Evolutionary conservation across 2,888 invertebrate genomes (phyloP), one percentile per base, ranked within the genome.

Genomic region (Leptinotarsa tumamoca): DNA sequence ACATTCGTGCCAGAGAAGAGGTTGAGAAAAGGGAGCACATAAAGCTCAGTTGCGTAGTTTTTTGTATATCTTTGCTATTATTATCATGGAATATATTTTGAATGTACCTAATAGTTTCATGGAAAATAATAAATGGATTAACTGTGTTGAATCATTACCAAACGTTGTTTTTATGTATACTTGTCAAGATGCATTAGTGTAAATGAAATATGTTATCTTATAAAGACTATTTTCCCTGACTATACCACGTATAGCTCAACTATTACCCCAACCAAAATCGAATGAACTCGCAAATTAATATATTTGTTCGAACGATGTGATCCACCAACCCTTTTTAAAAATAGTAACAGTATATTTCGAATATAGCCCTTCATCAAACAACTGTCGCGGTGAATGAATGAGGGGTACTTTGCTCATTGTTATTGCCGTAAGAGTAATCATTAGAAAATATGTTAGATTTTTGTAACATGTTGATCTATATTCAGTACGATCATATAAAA

Each of bases 341-440:
- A 52, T 52, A 52, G 67, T 68, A 72, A 73, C 67, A 71, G 73
- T 76, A 68, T 73, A 66, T 71, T 71, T 67, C 61, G 43, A 68
- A 71, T 61, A 54, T 23, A 51, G 51, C 71, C 78, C 78, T 70
- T 73, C 75, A 76, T 72, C 76, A 79, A 79, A 79, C 79, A 80
- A 82, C 80, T 81, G 82, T 79, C 81, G 81, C 71, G 80, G 79
- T 78, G 73, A 73, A 75, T 72, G 33, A 68, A 68, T 68, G 33
- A 54, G 54, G 68, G 68, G n/a, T 51, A 27, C 21, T 5, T 21
- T 17, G 18, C 33, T 43, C 52, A 51, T 51, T 43, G 49, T 18
- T 13, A 49, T n/a, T n/a, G 4, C 21, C 21, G 63, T 7, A 21
- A 63, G 43, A 61, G 51, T 27, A 18, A 49, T 66, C 66, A 72